Percentiles rank a stretch among this genome's conserved stretches.
Conservation (phyloP, 2,888 invertebrate species). For the Agrilus mali region DNA sequence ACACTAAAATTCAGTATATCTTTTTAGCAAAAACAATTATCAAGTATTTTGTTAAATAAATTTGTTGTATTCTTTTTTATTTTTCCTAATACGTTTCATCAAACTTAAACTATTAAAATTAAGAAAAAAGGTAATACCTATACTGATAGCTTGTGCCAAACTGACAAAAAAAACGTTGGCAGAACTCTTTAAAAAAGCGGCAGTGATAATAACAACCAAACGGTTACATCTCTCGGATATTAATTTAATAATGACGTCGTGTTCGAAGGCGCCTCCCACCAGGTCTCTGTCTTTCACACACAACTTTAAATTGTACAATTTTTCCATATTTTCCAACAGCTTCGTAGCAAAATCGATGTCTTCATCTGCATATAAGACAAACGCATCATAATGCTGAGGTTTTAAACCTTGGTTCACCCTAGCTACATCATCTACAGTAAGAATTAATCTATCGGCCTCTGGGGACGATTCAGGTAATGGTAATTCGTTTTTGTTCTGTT, state of each 20-base stretch:
- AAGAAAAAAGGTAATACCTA: slow-evolving; percentile 42
- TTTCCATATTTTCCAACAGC: slow-evolving; percentile 49
- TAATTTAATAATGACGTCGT: slow-evolving; percentile 57
- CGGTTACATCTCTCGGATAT: slow-evolving; percentile 67
- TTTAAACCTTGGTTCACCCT: slow-evolving; percentile 17
- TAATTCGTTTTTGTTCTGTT: too few relatives aligned
- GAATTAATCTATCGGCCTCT: not conserved
- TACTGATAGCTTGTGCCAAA: slow-evolving; percentile 68
- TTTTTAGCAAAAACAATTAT: too few relatives aligned
- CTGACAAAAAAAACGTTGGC: slow-evolving; percentile 68
- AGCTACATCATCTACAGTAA: slow-evolving; percentile 26
- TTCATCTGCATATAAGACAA: slow-evolving; percentile 60
- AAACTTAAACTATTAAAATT: too few relatives aligned
- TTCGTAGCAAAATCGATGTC: slow-evolving; percentile 58
- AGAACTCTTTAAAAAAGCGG: slow-evolving; percentile 58
- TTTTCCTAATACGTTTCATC: too few relatives aligned
- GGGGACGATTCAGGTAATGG: too few relatives aligned
- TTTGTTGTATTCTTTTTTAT: too few relatives aligned
- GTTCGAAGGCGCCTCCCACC: slow-evolving; percentile 57
- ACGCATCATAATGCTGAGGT: slow-evolving; percentile 65
- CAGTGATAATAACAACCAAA: slow-evolving; percentile 67
- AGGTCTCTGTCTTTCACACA: slow-evolving; percentile 65
- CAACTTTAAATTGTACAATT: slow-evolving; percentile 49
- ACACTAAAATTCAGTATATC: too few relatives aligned
- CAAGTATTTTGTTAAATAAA: not conserved